Evolutionary conservation across 2,113 vertebrate species (phyloP), one percentile per base, ranked within the genome.

Genomic region (Gila orcuttii): DNA sequence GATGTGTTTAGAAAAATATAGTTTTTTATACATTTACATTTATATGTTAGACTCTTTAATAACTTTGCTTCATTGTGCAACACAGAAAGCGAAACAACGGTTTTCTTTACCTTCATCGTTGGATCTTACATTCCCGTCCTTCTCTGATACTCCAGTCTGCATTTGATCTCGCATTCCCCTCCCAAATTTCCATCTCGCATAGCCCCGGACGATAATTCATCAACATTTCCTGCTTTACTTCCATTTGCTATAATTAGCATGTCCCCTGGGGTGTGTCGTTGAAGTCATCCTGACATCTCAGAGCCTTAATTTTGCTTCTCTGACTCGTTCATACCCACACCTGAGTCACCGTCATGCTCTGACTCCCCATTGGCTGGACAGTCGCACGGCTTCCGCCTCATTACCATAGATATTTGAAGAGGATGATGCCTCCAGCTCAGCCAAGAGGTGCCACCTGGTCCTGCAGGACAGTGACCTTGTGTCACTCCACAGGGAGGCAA

Each of bases 181-280:
- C 45, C 10, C 8, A 25, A 73, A 62, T 25, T 83, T 66, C 21
- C 52, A 62, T 19, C 62, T 75, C 33, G 71, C 73, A 76, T 28
- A 39, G 50, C 39, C 3, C 28, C 55, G 64, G 68, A 73, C 81
- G 62, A 79, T 83, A 86, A 86, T 86, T 73, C 59, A 84, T 76
- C 84, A 83, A 52, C 66, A 57, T 88, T 90, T 75, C 45, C 57
- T 90, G 89, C 91, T 90, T 89, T 91, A 88, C 90, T 90, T 90
- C 90, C 89, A 91, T 87, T 78, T 90, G 85, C 92, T 94, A 93
- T 93, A 93, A 92, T 92, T 94, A 94, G 92, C 88, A 74, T 89
- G 86, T 92, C 91, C 92, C 90, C 68, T 64, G 79, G 83, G 79
- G 83, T 79, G 28, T 60, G 62, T 86, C 87, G 82, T 89, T 93